These are phyloP conservation scores for Pegea sp. DNA, from an alignment of 23 tunicate species.

Conservation along the genomic window DNA sequence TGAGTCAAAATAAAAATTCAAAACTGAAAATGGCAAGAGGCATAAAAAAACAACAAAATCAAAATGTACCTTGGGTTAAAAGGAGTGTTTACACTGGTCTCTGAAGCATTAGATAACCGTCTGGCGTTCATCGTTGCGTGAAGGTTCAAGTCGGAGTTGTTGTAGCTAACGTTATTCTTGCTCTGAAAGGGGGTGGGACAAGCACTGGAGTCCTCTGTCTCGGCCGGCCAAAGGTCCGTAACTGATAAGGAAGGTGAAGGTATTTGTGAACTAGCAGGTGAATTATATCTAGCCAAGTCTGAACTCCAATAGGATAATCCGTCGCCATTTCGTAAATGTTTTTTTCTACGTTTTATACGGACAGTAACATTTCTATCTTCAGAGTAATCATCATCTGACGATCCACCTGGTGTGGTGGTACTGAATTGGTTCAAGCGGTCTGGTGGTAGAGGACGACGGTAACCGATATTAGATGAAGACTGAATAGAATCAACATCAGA, in stretches of 20 bases:
- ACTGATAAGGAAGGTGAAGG: conserved; percentile 18
- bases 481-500: conserved; percentile 48
- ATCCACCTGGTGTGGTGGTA: conserved; percentile 67
- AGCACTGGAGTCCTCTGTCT: conserved; percentile 21
- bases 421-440: conserved; percentile 3
- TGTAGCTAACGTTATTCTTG: conserved; percentile 1
- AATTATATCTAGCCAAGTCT: background rate
- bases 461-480: conserved; percentile 5
- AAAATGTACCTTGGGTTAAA: background rate
- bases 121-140: conserved; percentile 9
- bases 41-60: background rate
- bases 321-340: background rate
- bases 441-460: conserved; percentile 11
- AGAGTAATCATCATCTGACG: conserved; percentile 67
- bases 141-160: conserved; percentile 40
- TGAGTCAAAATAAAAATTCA: no score
- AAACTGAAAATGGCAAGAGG: no score
- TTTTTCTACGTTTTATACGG: background rate
- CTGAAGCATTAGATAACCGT: conserved; percentile 44
- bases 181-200: conserved; percentile 8
- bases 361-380: background rate
- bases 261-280: conserved; percentile 26
- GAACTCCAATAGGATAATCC: background rate
- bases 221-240: conserved; percentile 15
- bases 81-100: conserved; percentile 25